Base-by-base conservation (phyloP, 2,888 invertebrate species). In the Habrosyne pyritoides region DNA sequence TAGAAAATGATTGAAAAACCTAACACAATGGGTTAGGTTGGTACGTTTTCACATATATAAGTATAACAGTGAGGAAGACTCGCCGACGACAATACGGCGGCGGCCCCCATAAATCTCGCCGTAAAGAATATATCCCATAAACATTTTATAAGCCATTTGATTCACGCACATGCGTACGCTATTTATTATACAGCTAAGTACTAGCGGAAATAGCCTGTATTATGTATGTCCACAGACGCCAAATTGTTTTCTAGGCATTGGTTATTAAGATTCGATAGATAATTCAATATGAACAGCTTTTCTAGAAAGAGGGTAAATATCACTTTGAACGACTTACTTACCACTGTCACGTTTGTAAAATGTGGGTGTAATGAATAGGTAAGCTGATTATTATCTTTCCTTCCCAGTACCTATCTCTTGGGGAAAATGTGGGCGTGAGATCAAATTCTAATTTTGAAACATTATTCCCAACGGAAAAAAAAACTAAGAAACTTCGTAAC, bases 141-240 rank as follows among this genome's bases (percentile, higher is more conserved):
- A 83, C 79, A 80, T 81, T 83, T 83, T 83, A 83, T 82, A 80
- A 66, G 79, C 71, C 77, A 76, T 81, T 79, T 67, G 69, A 64
- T 55, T 67, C 79, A 79, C 78, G 76, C 75, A 76, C 68, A 68
- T 67, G 67, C 69, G 65, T 53, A 56, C 58, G 42, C 48, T 56
- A 64, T 75, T 72, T 74, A 72, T 57, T 60, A 57, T 55, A 33
- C 49, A 55, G 47, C 42, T 42, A 36, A 56, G 47, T 57, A 49
- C 53, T 36, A 49, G 47, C 53, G 21, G 10, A 12, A 18, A 10
- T 18, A 46, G 18, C 42, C 2, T 54, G 54, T 50, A 26, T 54
- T 50, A 12, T 42, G 54, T 14, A 54, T 50, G n/a, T 33, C 42
- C 14, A 42, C 28, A 54, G 21, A 50, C 54, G 26, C 8, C 5